phyloP scores from a whole-genome alignment of 2,113 vertebrate genomes.

The Sisor rabdophorus region DNA sequence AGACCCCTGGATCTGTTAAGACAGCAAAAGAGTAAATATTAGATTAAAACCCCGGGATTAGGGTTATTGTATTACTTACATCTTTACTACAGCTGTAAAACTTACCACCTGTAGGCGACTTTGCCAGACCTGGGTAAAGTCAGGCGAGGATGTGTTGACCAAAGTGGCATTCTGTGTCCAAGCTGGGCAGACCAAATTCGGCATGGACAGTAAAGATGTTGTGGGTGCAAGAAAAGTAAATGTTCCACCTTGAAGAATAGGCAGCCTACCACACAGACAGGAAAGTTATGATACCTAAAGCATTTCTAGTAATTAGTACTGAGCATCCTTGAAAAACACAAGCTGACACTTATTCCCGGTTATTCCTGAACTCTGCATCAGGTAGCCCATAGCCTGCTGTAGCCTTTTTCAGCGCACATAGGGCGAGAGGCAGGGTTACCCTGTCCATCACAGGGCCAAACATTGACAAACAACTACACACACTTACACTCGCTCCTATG shows the following conservation, averaged over 20 bases:
- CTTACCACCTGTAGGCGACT: conserved; percentile 86
- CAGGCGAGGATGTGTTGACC: conserved; percentile 79
- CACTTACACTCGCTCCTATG: too few species aligned
- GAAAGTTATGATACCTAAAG: conserved; percentile 2
- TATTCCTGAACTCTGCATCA: too few species aligned
- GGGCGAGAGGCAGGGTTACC: too few species aligned
- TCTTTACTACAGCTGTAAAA: neutral
- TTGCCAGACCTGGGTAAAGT: conserved; percentile 86
- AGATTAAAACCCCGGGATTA: too few species aligned
- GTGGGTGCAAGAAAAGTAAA: conserved; percentile 85
- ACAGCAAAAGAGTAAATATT: neutral
- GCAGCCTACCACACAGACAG: conserved; percentile 70
- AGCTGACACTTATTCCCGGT: too few species aligned
- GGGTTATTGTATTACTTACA: neutral
- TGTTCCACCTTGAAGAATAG: conserved; percentile 93
- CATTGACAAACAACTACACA: too few species aligned
- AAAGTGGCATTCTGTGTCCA: conserved; percentile 84
- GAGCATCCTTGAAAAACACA: too few species aligned
- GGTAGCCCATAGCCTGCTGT: too few species aligned
- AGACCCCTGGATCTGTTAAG: conserved; percentile 82
- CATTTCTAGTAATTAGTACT: neutral
- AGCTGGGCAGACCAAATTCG: conserved; percentile 85
- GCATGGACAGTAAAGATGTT: conserved; percentile 89
- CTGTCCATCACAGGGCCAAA: too few species aligned
- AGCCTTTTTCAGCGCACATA: too few species aligned